phyloP scores from a whole-genome alignment of 2,113 vertebrate genomes.

The Spheniscus mendiculus region DNA sequence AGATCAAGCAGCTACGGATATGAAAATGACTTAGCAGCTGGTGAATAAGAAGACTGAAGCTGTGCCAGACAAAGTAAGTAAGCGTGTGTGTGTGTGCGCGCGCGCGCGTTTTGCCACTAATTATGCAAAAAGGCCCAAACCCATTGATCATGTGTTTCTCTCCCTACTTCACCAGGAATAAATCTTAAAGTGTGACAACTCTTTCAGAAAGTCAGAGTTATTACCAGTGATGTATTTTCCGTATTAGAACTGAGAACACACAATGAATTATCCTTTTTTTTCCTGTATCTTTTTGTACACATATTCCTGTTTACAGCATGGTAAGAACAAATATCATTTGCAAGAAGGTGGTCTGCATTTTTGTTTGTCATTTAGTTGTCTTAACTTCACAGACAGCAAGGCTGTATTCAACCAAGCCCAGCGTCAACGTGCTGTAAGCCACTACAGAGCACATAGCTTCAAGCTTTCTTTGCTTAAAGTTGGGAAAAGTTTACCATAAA shows the following conservation, averaged over 20 bases:
- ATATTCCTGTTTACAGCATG: not conserved
- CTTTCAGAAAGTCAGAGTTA: conserved; percentile 48
- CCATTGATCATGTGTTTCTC: conserved; percentile 73
- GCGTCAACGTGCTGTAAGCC: not conserved
- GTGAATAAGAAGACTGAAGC: conserved; percentile 77
- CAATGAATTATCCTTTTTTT: not conserved
- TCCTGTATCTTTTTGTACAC: conserved; percentile 11
- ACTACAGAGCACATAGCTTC: not conserved
- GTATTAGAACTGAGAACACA: not conserved
- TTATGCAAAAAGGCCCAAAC: conserved; percentile 76
- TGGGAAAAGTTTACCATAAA: not conserved
- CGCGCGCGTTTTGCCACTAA: conserved; percentile 55
- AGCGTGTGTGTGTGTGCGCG: not conserved
- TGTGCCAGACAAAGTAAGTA: conserved; percentile 74
- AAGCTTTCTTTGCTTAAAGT: not conserved
- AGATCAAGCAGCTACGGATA: conserved; percentile 75
- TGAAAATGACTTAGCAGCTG: conserved; percentile 83
- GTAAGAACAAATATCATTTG: not conserved
- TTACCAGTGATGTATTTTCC: conserved; percentile 14
- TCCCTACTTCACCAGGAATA: conserved; percentile 49
- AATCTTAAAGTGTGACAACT: conserved; percentile 35
- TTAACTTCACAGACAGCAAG: not conserved
- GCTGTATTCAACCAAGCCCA: not conserved
- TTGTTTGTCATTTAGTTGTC: not conserved
- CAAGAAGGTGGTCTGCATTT: not conserved